Evolutionary conservation across 2,797 vertebrate genomes (phyloP), one percentile per base, ranked within the genome.

Genomic region (Neopelma chrysocephalum): DNA sequence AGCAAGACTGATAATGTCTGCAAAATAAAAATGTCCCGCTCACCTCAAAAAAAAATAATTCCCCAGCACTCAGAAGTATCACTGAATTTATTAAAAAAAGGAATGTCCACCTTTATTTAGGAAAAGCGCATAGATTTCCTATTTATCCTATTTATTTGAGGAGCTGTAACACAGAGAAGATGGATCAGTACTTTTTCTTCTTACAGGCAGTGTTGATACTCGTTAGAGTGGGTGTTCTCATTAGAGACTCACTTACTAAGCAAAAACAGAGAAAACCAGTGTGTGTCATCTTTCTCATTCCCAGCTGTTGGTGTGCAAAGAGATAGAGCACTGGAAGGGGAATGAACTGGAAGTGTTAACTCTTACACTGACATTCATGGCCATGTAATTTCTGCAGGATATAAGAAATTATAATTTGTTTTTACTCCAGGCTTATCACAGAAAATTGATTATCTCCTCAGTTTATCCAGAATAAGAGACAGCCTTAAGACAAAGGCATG

Each of bases 391-490:
- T 72, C 72, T 91, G 40, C 42, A 86, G 72, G 57, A 68, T 69
- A 64, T 47, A 80, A 47, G 42, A 88, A 89, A 90, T 42, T 43
- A 23, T 29, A 62, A 34, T 36, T 89, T 84, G 76, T 54, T 85
- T 95, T 82, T 32, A 64, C n/a, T 66, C 48, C 6, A 34, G 60
- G 47, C 9, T 93, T 84, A 77, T 87, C 65, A 72, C 23, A 80
- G 70, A 94, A 96, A 90, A 89, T 89, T 29, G 43, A 62, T 71
- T 93, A 40, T 91, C 87, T 96, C 70, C 61, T 73, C 42, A 54
- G 6, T 90, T 85, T 84, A 82, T 58, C 82, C 47, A 78, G 25
- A 47, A 50, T 71, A 71, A 26, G 45, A 51, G 48, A 4, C 2
- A 15, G 38, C 77, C 42, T 86, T 84, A 29, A 89, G 71, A 90